Percentiles rank a stretch among this genome's conserved stretches.
phyloP scores from a whole-genome alignment of 2,113 vertebrate species.

The Circaetus cinerascens region DNA sequence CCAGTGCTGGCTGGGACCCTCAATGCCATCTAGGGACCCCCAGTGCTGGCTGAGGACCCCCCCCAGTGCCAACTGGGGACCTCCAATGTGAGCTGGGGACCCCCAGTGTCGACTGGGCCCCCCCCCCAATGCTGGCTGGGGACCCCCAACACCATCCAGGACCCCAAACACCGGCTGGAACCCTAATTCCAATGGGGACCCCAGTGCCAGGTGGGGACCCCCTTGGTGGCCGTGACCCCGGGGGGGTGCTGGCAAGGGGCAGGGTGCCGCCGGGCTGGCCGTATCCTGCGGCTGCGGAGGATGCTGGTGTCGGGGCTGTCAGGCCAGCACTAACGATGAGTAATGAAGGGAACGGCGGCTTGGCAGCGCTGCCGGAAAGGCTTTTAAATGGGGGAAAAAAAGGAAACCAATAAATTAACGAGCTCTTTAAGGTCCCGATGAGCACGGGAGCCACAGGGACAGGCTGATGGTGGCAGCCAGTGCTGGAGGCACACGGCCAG shows the following conservation, averaged over 20 bases:
- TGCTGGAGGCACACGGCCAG: background rate
- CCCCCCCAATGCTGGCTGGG: accelerated
- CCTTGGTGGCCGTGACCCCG: accelerated
- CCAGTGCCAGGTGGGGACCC: accelerated
- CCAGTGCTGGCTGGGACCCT: background rate
- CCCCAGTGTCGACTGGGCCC: too few relatives aligned
- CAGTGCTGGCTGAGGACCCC: background rate
- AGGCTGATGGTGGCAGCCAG: background rate
- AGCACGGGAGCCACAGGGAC: background rate
- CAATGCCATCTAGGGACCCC: too few relatives aligned
- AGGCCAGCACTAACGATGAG: background rate
- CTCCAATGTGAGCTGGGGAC: background rate
- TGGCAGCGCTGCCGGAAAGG: background rate
- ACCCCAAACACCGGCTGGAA: background rate
- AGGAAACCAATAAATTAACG: background rate
- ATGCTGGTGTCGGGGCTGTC: background rate
- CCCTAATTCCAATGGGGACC: background rate
- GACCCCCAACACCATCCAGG: background rate
- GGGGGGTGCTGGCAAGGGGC: background rate
- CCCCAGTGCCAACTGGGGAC: background rate
- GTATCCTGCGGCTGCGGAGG: background rate
- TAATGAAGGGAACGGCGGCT: background rate
- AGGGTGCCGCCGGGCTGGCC: accelerated
- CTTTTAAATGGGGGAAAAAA: background rate
- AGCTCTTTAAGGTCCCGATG: background rate